These are phyloP conservation scores for Cacoxenus indagator DNA, from an alignment of 2,888 invertebrate genomes.

Conservation along the genomic window DNA sequence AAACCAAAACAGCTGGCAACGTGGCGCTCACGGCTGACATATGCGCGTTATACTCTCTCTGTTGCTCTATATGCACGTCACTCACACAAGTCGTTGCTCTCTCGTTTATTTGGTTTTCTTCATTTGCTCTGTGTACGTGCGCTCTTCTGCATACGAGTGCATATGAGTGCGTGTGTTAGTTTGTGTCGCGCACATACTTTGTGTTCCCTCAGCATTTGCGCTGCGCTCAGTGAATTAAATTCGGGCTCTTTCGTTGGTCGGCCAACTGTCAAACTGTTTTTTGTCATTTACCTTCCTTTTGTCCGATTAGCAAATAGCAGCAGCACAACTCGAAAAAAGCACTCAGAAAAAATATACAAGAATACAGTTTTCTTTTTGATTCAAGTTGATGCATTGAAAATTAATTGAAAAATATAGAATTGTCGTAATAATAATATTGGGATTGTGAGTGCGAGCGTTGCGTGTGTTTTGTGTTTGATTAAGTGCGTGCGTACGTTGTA, in stretches of 20 bases:
- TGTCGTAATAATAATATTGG: too few species aligned
- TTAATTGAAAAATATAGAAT: background rate
- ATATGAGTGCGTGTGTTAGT: background rate
- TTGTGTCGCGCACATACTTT: background rate
- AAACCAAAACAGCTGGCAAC: background rate
- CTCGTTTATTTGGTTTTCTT: background rate
- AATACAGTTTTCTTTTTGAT: background rate
- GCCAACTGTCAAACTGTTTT: constrained; percentile 16
- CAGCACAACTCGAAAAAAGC: background rate
- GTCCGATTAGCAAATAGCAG: constrained; percentile 49
- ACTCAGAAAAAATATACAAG: background rate
- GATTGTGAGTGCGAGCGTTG: too few species aligned
- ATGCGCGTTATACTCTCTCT: background rate
- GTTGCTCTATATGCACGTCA: background rate
- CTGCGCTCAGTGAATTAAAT: background rate
- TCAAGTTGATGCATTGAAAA: background rate
- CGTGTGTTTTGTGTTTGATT: background rate
- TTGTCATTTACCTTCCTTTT: constrained; percentile 51
- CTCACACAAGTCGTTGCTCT: background rate
- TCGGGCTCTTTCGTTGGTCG: constrained; percentile 23
- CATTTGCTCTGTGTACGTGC: constrained; percentile 1
- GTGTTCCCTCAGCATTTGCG: background rate
- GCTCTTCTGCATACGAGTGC: constrained; percentile 29
- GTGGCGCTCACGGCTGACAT: background rate
- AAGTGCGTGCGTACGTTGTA: background rate